phyloP scores from a whole-genome alignment of 2,113 vertebrate species.

The Mirounga angustirostris region DNA sequence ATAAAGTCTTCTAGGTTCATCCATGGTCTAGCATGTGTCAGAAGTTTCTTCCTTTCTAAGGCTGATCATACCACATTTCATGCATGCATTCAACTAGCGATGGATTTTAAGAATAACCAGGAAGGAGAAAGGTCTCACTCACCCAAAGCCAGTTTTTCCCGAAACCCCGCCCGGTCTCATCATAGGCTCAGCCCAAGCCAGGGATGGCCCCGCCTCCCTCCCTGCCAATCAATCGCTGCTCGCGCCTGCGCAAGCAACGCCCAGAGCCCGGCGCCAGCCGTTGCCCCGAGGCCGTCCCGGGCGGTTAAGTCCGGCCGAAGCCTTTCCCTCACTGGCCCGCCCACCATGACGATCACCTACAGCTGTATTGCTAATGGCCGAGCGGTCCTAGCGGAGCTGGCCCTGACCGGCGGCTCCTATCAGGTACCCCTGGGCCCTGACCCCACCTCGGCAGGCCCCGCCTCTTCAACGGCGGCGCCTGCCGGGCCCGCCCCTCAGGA shows the following conservation, averaged over 20 bases:
- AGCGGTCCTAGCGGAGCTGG: slow-evolving; percentile 72
- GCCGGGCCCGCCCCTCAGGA: neutral
- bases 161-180: rapidly evolving
- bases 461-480: neutral
- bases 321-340: neutral
- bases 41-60: too few relatives aligned
- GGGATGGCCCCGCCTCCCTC: neutral
- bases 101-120: neutral
- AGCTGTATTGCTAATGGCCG: slow-evolving; percentile 77
- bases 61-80: too few relatives aligned
- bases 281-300: neutral
- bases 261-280: neutral
- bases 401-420: slow-evolving; percentile 69
- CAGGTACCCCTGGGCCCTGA: slow-evolving; percentile 53
- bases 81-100: too few relatives aligned
- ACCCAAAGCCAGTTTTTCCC: neutral
- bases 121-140: neutral
- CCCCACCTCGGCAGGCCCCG: neutral
- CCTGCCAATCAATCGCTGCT: neutral
- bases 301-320: neutral
- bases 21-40: too few relatives aligned
- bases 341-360: slow-evolving; percentile 72
- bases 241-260: neutral
- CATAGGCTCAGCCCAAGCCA: rapidly evolving
- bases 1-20: too few relatives aligned